phyloP scores from a whole-genome alignment of 1,140 invertebrate species.

The Zaprionus capensis region DNA sequence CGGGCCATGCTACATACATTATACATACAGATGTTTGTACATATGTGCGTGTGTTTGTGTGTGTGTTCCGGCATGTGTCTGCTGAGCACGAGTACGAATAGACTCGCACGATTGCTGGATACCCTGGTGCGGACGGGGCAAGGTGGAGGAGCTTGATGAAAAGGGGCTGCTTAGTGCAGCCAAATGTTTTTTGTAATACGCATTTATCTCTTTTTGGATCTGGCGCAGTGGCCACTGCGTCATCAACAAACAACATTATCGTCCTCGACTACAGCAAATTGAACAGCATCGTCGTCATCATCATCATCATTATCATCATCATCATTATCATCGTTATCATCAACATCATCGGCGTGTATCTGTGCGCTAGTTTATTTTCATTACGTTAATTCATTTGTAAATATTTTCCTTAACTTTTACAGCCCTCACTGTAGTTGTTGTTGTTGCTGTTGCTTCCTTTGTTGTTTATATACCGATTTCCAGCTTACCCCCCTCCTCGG shows the following conservation, averaged over 20 bases:
- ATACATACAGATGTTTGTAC: not conserved
- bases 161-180: slow-evolving; percentile 7
- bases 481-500: slow-evolving; percentile 13
- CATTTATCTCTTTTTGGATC: slow-evolving; percentile 55
- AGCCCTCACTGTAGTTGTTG: slow-evolving; percentile 26
- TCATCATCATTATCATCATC: slow-evolving; percentile 14
- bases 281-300: slow-evolving; percentile 15
- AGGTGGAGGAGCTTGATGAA: not conserved
- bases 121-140: not conserved
- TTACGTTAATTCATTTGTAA: slow-evolving; percentile 80
- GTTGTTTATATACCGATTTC: slow-evolving; percentile 72
- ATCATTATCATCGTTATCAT: slow-evolving; percentile 19
- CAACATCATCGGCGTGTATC: slow-evolving; percentile 52
- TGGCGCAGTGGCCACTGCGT: slow-evolving; percentile 42
- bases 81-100: not conserved
- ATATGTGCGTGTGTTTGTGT: not conserved
- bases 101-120: not conserved
- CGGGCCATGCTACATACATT: slow-evolving; percentile 7
- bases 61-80: not conserved
- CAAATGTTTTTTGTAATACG: slow-evolving; percentile 52
- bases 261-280: slow-evolving; percentile 4
- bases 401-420: slow-evolving; percentile 76
- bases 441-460: slow-evolving; percentile 45
- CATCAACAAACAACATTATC: slow-evolving; percentile 39
- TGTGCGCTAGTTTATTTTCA: slow-evolving; percentile 74